A percentile compares a stretch with the other conserved stretches of the same genome.
These are phyloP conservation scores for Myotis yumanensis DNA, from an alignment of 2,113 vertebrate species.

Conservation along the genomic window DNA sequence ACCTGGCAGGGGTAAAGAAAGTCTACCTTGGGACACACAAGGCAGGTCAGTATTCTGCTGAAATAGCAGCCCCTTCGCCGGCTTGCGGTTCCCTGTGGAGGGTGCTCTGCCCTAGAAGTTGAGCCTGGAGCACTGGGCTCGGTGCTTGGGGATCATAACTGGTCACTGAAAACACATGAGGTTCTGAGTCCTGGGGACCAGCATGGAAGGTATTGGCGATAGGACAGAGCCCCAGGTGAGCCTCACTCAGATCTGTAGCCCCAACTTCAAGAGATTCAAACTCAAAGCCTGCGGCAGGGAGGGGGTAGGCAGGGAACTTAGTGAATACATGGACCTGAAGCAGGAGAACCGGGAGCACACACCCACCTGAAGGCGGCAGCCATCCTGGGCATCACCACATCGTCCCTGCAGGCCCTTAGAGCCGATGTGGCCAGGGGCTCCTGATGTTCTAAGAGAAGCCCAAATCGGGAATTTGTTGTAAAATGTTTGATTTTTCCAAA, in stretches of 20 bases:
- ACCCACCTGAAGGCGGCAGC: background rate
- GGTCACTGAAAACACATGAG: background rate
- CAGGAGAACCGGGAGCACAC: fast-evolving
- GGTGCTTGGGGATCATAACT: background rate
- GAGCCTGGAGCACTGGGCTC: background rate
- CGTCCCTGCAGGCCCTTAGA: fast-evolving
- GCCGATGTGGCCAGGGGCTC: background rate
- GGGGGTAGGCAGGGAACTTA: background rate
- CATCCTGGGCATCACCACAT: no score
- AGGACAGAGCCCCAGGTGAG: background rate
- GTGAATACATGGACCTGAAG: background rate
- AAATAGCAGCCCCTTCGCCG: background rate
- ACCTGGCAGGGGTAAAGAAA: background rate
- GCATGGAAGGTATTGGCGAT: background rate
- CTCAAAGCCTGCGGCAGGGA: background rate
- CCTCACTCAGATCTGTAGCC: background rate
- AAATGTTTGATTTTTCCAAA: background rate
- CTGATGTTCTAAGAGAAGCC: background rate
- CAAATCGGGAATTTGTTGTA: background rate
- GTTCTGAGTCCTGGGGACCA: background rate
- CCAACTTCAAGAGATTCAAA: background rate
- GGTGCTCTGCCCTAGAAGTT: background rate
- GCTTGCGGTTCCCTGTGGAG: no score
- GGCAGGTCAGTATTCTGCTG: background rate
- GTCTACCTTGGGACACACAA: background rate